phyloP scores from a whole-genome alignment of 2,113 vertebrate genomes.

The Pterocles burchelli region DNA sequence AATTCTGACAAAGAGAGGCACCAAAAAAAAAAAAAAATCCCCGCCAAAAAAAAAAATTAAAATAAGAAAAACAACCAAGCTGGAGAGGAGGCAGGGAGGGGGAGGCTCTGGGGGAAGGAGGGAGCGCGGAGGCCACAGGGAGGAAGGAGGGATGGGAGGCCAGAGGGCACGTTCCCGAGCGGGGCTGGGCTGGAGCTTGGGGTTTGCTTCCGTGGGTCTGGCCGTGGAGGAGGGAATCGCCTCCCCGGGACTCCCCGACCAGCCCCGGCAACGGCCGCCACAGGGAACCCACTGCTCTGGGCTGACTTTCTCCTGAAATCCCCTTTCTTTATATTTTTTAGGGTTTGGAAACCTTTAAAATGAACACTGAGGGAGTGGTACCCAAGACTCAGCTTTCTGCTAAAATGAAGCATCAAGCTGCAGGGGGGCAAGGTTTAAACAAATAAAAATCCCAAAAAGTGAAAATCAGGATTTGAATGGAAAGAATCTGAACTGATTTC shows the following conservation, averaged over 20 bases:
- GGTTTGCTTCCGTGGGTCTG: background rate
- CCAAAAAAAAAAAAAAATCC: background rate
- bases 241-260: background rate
- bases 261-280: background rate
- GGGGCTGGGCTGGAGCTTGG: background rate
- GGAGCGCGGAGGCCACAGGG: background rate
- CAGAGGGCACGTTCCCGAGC: background rate
- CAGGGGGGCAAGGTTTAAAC: background rate
- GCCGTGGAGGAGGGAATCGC: background rate
- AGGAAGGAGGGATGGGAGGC: background rate
- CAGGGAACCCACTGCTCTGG: fast-evolving
- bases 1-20: conserved; percentile 65
- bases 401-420: background rate
- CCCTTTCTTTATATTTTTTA: background rate
- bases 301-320: background rate
- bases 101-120: background rate
- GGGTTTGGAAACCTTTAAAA: background rate
- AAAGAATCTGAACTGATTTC: background rate
- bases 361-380: fast-evolving
- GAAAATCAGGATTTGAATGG: background rate
- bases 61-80: conserved; percentile 47
- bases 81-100: conserved; percentile 26
- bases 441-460: background rate
- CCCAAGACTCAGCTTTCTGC: background rate
- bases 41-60: background rate